These are phyloP conservation scores for Vanessa cardui DNA, from an alignment of 2,888 invertebrate species.

Conservation along the genomic window DNA sequence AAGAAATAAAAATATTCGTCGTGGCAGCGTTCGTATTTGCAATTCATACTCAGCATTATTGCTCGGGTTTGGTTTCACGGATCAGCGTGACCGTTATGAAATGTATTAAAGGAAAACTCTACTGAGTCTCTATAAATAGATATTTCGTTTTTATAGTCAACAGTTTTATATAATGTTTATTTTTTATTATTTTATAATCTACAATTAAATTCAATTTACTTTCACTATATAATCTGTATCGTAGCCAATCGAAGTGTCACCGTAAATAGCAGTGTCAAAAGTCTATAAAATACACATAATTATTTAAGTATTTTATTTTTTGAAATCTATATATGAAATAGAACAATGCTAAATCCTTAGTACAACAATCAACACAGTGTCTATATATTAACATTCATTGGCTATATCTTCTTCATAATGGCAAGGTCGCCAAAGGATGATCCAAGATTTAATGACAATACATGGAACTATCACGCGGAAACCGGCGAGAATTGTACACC, in stretches of 20 bases:
- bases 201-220: neutral
- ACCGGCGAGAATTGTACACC: conserved; percentile 66
- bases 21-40: no score
- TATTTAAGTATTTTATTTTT: conserved; percentile 39
- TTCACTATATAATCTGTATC: conserved; percentile 78
- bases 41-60: no score
- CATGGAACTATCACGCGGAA: conserved; percentile 76
- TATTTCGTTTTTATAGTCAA: no score
- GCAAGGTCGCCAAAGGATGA: conserved; percentile 81
- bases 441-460: conserved; percentile 74
- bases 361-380: conserved; percentile 43
- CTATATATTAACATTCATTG: conserved; percentile 36
- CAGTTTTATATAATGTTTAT: no score
- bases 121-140: no score
- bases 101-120: no score
- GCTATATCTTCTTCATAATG: conserved; percentile 70
- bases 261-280: conserved; percentile 62
- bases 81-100: no score
- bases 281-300: conserved; percentile 51
- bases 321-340: conserved; percentile 50
- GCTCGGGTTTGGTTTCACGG: no score
- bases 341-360: conserved; percentile 68
- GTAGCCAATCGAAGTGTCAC: conserved; percentile 63
- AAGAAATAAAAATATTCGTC: no score
- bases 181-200: no score